Base-by-base conservation (phyloP, 2,797 vertebrate genomes). In the Acipenser ruthenus region DNA sequence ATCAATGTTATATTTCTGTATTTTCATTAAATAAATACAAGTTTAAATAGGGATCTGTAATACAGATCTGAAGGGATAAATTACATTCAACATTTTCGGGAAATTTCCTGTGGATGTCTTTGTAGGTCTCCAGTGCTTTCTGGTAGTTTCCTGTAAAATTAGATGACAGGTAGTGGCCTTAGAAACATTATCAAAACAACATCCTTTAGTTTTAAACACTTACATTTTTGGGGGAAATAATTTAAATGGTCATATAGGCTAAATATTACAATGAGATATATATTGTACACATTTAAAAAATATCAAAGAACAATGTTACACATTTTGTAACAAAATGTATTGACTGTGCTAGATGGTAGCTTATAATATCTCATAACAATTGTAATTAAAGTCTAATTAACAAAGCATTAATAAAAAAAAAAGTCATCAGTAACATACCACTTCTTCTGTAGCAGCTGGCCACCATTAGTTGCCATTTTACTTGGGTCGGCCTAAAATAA, bases 71-170 rank as follows among this genome's bases (percentile, higher is more conserved):
- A 69, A 3, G 4, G 4, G 65, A 67, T 50, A 8, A 68, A 72
- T 93, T 94, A 98, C 96, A 98, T 88, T 99, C 95, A 62, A 91
- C 83, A 50, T 96, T 96, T 74, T 98, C 97, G 18, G 96, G 96
- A 82, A 99, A 99, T 82, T 87, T 95, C 79, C 83, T 87, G 72
- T 99, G 94, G 81, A 97, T 95, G 49, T 92, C 89, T 85, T 94
- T 97, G 66, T 99, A 99, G 0, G 93, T 97, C 71, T 97, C 93
- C 74, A 97, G 85, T 62, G 97, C 91, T 85, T 93, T 95, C 71
- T 96, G 97, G 82, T 96, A 98, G 86, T 98, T 97, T 80, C 97
- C 96, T 98, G 75, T 55, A 78, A 78, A 7, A 56, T 63, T 50
- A 72, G 47, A 15, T 3, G 2, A 4, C 23, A 37, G 23, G 23